A percentile compares a stretch with the other conserved stretches of the same genome.
phyloP scores from a whole-genome alignment of 2,113 vertebrate genomes.

The Malurus elegans region DNA sequence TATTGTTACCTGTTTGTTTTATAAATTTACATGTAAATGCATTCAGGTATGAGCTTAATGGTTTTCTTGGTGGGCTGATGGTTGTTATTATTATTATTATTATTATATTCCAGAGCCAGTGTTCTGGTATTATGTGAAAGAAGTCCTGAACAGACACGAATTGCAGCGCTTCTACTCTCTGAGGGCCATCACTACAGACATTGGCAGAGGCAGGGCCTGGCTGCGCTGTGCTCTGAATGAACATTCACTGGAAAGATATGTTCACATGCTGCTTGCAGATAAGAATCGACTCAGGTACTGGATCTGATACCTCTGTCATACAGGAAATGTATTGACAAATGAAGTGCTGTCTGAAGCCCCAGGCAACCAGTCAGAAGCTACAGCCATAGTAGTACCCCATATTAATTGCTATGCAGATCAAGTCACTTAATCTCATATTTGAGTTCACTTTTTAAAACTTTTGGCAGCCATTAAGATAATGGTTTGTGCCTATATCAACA shows the following conservation, averaged over 20 bases:
- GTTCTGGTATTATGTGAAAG: constrained; percentile 96
- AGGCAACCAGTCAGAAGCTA: not conserved
- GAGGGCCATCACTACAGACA: constrained; percentile 84
- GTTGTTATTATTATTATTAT: not conserved
- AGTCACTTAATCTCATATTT: not conserved
- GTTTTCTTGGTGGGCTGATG: not conserved
- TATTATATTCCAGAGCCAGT: constrained; percentile 80
- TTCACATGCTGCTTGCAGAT: constrained; percentile 90
- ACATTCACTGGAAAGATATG: constrained; percentile 93
- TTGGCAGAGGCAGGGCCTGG: constrained; percentile 92
- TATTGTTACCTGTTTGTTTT: not conserved
- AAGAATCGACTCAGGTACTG: constrained; percentile 84
- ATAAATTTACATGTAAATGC: not conserved
- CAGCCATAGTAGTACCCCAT: not conserved
- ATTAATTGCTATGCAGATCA: not conserved
- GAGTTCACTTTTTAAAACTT: not conserved
- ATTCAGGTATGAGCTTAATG: not conserved
- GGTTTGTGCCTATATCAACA: not conserved
- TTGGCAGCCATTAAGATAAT: not conserved
- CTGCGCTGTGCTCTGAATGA: constrained; percentile 95
- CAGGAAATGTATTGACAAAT: not conserved
- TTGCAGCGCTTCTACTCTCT: constrained; percentile 92
- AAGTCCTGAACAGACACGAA: constrained; percentile 93
- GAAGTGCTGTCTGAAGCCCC: not conserved
- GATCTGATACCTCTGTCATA: not conserved